Percentiles rank a stretch among this genome's conserved stretches.
These are phyloP conservation scores for Natator depressus DNA, from an alignment of 2,113 vertebrate genomes.

Conservation along the genomic window DNA sequence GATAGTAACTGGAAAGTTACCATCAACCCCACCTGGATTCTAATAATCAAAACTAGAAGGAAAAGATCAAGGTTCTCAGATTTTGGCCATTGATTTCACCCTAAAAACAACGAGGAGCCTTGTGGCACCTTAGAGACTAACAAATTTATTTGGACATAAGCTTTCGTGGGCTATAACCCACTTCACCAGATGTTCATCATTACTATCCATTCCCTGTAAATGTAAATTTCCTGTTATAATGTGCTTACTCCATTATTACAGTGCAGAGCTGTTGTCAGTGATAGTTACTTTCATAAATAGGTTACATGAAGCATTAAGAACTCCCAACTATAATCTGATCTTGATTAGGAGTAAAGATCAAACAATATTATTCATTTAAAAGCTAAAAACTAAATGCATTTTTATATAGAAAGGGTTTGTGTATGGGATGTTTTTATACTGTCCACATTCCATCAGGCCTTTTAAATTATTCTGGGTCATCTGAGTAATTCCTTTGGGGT, in stretches of 20 bases:
- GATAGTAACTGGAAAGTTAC: background rate
- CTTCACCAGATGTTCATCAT: background rate
- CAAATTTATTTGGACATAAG: no score
- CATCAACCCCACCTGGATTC: background rate
- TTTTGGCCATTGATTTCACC: background rate
- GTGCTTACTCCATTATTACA: background rate
- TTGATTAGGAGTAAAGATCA: background rate
- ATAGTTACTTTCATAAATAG: background rate
- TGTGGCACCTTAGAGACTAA: no score
- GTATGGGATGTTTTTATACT: background rate
- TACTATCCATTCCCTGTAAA: background rate
- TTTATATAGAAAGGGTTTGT: background rate
- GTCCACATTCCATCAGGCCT: background rate
- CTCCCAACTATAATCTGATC: background rate
- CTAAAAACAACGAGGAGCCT: no score
- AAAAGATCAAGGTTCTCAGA: background rate
- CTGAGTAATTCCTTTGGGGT: background rate
- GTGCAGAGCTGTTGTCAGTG: background rate
- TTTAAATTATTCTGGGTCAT: background rate
- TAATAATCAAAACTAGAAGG: background rate
- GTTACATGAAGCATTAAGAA: background rate
- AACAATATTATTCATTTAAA: background rate
- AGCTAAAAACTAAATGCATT: background rate
- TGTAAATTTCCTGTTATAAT: background rate
- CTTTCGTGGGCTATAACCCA: no score